Evolutionary conservation across 2,113 vertebrate species (phyloP).

Genomic region (Apaloderma vittatum): DNA sequence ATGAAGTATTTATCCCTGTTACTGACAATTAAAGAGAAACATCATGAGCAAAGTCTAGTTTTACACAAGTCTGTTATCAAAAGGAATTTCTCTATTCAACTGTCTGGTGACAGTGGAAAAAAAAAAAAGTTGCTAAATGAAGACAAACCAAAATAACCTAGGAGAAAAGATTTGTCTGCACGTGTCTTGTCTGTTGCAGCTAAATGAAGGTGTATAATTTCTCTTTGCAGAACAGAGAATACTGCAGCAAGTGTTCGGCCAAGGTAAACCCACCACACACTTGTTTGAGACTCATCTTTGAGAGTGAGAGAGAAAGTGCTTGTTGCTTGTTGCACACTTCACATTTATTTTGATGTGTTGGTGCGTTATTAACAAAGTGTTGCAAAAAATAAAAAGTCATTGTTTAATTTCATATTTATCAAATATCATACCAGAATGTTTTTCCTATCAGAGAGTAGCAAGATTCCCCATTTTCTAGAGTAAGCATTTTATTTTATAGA

Average conservation of each 20-base stretch:
- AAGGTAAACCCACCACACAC: not conserved
- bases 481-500: not conserved
- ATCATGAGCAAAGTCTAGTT: not conserved
- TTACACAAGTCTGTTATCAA: not conserved
- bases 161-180: not conserved
- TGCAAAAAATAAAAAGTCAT: not conserved
- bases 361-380: not conserved
- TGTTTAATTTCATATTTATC: not conserved
- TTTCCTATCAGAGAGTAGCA: not conserved
- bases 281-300: not conserved
- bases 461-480: not conserved
- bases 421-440: not conserved
- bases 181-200: rapidly evolving
- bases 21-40: not conserved
- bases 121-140: not conserved
- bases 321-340: not conserved
- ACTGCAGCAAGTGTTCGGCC: too few relatives aligned
- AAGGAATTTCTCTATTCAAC: not conserved
- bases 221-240: not conserved
- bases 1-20: not conserved
- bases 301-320: rapidly evolving
- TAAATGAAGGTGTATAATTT: not conserved
- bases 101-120: not conserved
- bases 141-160: not conserved
- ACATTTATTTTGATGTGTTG: not conserved